Percentiles rank a stretch among this genome's conserved stretches.
Conservation (phyloP, 2,888 invertebrate species). For the Tuberolachnus salignus region DNA sequence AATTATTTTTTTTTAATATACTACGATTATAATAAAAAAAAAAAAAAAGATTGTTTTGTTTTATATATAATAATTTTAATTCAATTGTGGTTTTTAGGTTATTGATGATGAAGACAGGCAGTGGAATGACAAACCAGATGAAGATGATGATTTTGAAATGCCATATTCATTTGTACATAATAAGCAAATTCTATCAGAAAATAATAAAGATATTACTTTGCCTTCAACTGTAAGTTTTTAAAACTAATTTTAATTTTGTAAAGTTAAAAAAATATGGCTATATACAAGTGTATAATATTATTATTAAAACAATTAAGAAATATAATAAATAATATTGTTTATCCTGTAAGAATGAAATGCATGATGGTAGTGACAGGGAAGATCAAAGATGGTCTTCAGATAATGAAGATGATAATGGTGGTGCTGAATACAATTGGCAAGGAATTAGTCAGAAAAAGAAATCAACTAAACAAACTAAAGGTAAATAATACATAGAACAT, state of each 20-base stretch:
- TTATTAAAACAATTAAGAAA: no score
- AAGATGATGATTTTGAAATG: slow-evolving; percentile 41
- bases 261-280: no score
- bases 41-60: background rate
- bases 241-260: background rate
- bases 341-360: slow-evolving; percentile 19
- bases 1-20: slow-evolving; percentile 6
- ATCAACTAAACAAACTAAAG: slow-evolving; percentile 23
- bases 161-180: slow-evolving; percentile 41
- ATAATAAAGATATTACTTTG: slow-evolving; percentile 22
- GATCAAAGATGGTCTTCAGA: slow-evolving; percentile 27
- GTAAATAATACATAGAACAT: background rate
- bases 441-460: slow-evolving; percentile 18
- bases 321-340: background rate
- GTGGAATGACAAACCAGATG: slow-evolving; percentile 42
- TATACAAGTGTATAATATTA: no score
- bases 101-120: slow-evolving; percentile 38
- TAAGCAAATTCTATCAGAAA: slow-evolving; percentile 2
- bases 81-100: background rate
- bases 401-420: slow-evolving; percentile 11
- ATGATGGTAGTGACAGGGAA: slow-evolving; percentile 26
- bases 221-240: slow-evolving; percentile 25
- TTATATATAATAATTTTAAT: background rate
- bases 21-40: background rate
- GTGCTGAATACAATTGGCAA: slow-evolving; percentile 27